phyloP scores from a whole-genome alignment of 2,797 vertebrate genomes.

The Lacerta viridis region DNA sequence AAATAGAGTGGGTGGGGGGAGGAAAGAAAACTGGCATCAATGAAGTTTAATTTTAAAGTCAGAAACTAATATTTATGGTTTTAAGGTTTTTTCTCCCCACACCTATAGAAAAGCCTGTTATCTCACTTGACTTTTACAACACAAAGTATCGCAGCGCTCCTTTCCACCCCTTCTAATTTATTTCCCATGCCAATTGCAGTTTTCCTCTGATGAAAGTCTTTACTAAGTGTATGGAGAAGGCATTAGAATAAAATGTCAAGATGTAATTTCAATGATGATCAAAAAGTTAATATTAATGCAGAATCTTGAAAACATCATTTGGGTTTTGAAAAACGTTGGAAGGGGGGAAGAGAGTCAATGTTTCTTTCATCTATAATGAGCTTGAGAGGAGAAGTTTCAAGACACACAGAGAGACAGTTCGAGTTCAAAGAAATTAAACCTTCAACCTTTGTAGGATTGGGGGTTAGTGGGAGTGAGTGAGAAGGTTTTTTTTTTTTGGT shows the following conservation, averaged over 20 bases:
- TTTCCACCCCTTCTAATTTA: not conserved
- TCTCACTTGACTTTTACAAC: constrained; percentile 51
- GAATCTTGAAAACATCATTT: constrained; percentile 45
- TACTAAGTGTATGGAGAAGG: constrained; percentile 28
- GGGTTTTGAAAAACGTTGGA: constrained; percentile 49
- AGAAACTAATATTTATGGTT: constrained; percentile 53
- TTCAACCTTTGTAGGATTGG: constrained; percentile 45
- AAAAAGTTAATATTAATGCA: constrained; percentile 56
- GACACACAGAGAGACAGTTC: constrained; percentile 37
- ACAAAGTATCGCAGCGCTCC: not conserved
- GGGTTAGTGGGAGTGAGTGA: constrained; percentile 50
- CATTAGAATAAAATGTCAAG: constrained; percentile 54
- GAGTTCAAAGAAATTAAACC: constrained; percentile 65
- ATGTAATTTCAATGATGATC: constrained; percentile 57
- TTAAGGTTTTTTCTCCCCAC: constrained; percentile 8
- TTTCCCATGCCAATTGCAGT: constrained; percentile 23
- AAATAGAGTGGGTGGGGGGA: not conserved
- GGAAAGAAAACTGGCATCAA: not conserved
- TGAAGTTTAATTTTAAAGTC: constrained; percentile 57
- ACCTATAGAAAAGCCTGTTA: constrained; percentile 36
- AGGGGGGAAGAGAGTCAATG: constrained; percentile 42
- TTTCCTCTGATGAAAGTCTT: constrained; percentile 36
- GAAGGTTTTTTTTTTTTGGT: not conserved
- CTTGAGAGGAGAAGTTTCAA: constrained; percentile 43
- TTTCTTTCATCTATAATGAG: constrained; percentile 68